Percentiles rank a stretch among this genome's conserved stretches.
Evolutionary conservation across 2,113 vertebrate species (phyloP).

Genomic region (Nannospalax galili): DNA sequence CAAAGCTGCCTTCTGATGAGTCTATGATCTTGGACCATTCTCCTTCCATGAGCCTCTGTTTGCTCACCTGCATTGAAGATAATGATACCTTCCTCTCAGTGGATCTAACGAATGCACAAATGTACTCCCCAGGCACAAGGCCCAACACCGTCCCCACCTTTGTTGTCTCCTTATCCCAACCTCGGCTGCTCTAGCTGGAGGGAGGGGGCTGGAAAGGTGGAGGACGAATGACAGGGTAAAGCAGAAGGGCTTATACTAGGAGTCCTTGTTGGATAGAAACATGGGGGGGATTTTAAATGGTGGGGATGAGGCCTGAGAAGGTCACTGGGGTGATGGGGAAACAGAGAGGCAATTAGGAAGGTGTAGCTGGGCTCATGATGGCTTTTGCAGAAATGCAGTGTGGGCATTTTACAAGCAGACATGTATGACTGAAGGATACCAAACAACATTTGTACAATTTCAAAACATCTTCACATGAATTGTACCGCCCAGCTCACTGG

Average conservation of each 20-base stretch:
- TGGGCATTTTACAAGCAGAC: neutral
- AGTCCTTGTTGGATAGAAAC: neutral
- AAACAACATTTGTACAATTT: neutral
- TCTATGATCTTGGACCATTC: neutral
- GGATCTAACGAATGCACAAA: neutral
- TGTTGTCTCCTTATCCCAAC: neutral
- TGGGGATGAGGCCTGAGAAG: neutral
- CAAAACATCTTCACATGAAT: neutral
- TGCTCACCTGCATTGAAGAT: neutral
- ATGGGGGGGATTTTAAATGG: neutral
- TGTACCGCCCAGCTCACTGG: neutral
- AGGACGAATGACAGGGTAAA: neutral
- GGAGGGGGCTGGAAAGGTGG: fast-evolving
- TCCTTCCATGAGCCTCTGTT: neutral
- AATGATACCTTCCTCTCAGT: neutral
- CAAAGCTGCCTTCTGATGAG: neutral
- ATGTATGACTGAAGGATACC: neutral
- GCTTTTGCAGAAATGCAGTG: neutral
- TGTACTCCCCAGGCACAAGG: neutral
- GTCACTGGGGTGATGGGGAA: neutral
- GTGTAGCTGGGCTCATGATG: neutral
- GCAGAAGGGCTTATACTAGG: neutral
- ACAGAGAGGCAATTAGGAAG: neutral
- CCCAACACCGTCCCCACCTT: neutral
- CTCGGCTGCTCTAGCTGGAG: neutral